phyloP scores from a whole-genome alignment of 2,888 invertebrate genomes.

The Ischnura elegans region DNA sequence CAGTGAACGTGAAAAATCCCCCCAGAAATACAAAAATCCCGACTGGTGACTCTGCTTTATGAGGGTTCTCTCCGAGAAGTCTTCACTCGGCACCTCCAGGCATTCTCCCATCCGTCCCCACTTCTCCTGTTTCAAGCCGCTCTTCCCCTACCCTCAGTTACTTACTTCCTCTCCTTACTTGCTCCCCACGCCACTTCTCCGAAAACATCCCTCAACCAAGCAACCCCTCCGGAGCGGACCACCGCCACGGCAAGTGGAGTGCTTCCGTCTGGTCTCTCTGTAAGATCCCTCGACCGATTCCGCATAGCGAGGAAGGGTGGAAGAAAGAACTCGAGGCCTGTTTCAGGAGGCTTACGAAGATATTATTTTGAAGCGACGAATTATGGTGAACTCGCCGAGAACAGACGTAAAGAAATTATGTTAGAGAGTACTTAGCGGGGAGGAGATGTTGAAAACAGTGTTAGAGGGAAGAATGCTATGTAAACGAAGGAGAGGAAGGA shows the following conservation, averaged over 20 bases:
- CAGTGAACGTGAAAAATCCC: no score
- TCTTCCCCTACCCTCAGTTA: neutral
- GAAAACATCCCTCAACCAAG: neutral
- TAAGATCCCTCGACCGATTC: neutral
- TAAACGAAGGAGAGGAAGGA: no score
- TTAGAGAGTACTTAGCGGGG: no score
- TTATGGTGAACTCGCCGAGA: no score
- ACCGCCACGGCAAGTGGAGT: neutral
- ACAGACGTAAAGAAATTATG: no score
- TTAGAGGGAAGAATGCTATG: no score
- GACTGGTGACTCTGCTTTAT: no score
- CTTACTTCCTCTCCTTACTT: neutral
- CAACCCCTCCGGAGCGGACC: neutral
- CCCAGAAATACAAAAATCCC: no score
- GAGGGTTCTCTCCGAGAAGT: neutral
- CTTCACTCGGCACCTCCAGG: neutral
- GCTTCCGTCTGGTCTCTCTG: constrained; percentile 5
- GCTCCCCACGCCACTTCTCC: neutral
- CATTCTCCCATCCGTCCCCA: neutral
- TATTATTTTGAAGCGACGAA: no score
- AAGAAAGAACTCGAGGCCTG: neutral
- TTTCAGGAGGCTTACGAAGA: neutral
- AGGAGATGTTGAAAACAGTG: no score
- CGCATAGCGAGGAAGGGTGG: neutral
- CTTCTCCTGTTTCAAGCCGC: neutral